Conservation (phyloP, 2,888 invertebrate species). For the Physocephala rufipes region DNA sequence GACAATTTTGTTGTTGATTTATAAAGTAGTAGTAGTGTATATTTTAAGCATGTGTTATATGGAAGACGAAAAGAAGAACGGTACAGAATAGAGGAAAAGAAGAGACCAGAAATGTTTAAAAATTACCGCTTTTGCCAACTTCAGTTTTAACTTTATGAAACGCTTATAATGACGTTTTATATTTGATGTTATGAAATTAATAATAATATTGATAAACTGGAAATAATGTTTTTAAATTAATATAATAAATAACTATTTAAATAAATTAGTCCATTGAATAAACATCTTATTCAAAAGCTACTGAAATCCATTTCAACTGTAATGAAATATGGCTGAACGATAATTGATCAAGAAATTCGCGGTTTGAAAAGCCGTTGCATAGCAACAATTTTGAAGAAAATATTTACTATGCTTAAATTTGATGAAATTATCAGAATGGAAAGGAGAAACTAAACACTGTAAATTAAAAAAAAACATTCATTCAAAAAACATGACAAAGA, state of each 20-base stretch:
- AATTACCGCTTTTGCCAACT: slow-evolving; percentile 36
- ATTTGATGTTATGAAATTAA: neutral
- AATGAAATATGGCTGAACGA: no score
- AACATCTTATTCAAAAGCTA: neutral
- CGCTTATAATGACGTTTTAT: neutral
- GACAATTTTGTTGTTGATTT: slow-evolving; percentile 7
- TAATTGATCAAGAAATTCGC: no score
- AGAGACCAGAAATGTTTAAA: slow-evolving; percentile 51
- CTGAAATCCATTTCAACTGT: no score
- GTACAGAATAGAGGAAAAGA: slow-evolving; percentile 57
- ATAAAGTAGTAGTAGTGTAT: neutral
- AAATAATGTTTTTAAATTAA: slow-evolving; percentile 12
- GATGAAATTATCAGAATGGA: no score
- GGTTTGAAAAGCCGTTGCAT: no score
- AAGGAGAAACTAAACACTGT: no score
- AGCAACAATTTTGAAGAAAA: no score
- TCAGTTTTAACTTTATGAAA: slow-evolving; percentile 5
- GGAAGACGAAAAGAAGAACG: slow-evolving; percentile 48
- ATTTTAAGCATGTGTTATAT: slow-evolving; percentile 6
- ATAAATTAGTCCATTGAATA: neutral
- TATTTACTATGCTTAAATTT: no score
- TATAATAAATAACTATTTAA: slow-evolving; percentile 12
- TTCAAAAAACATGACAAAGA: no score
- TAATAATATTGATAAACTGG: neutral
- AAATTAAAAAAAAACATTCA: no score